Evolutionary conservation across 2,113 vertebrate species (phyloP), one percentile per base, ranked within the genome.

Genomic region (Muntiacus reevesi): DNA sequence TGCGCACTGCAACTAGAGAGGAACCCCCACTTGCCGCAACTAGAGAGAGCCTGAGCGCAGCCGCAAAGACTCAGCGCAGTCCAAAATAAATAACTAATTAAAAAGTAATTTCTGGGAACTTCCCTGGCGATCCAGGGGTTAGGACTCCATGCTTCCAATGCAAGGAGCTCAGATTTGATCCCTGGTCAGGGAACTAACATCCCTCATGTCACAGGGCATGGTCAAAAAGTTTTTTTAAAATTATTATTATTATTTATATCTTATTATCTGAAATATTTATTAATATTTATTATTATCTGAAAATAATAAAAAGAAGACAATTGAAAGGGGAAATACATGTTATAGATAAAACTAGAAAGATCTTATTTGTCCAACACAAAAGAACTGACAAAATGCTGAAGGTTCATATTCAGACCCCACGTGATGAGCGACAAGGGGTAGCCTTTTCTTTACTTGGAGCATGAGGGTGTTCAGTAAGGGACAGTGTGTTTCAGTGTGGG

Each of bases 1-100:
- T 0, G 0, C 5, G 2, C n/a, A 1, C 19, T 0, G 0, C 10
- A 12, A 71, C n/a, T 11, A 40, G 67, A 40, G n/a, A 71, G 67
- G n/a, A 40, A n/a, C 23, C 23, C 23, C 36, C 36, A 25, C 3
- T 0, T 25, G 71, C 36, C 6, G 0, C 36, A 43, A 25, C 36
- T 25, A 11, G 71, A 27, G 21, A 76, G 14, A 76, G 71, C 21
- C 71, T 76, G 36, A 3, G 12, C 12, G 5, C 1, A 5, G 21
- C 67, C 0, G 21, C 40, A 43, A 3, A 76, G 11, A 27, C 71
- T 12, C 71, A 76, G 71, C 0, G 23, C 71, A 43, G 36, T 11
- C 71, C 13, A 25, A 43, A 25, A 40, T 7, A 76, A 76, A 43
- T 25, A 25, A 25, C 3, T 74, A 7, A 25, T 25, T 76, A 74